phyloP scores from a whole-genome alignment of 2,113 vertebrate species.

The Oxyura jamaicensis region DNA sequence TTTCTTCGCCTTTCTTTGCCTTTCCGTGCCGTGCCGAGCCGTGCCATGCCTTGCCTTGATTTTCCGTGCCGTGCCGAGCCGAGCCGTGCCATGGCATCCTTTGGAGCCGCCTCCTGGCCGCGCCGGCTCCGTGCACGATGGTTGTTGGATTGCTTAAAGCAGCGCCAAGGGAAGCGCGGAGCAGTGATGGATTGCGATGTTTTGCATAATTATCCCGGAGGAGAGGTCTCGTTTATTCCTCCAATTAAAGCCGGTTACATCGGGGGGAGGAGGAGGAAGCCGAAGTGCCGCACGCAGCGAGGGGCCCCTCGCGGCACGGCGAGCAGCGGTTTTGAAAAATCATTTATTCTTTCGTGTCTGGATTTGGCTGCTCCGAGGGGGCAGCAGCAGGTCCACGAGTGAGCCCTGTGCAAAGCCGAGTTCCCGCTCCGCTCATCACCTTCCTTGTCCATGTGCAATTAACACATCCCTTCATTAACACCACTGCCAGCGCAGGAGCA shows the following conservation, averaged over 20 bases:
- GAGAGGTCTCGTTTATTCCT: constrained; percentile 20
- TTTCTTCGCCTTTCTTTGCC: too few relatives aligned
- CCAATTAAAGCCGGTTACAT: background rate
- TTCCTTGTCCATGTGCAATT: fast-evolving
- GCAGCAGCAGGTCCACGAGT: background rate
- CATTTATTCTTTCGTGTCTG: fast-evolving
- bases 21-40: too few relatives aligned
- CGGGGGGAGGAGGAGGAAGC: fast-evolving
- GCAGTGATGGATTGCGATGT: background rate
- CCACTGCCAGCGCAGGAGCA: fast-evolving
- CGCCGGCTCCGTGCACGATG: too few relatives aligned
- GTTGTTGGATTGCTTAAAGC: background rate
- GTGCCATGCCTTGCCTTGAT: too few relatives aligned
- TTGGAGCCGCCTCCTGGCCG: too few relatives aligned
- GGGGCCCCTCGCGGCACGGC: background rate
- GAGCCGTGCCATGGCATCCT: background rate
- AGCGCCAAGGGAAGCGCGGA: background rate
- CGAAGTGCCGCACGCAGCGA: fast-evolving
- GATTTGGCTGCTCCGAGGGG: background rate
- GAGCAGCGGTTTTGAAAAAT: background rate
- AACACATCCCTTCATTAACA: background rate
- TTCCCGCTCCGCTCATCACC: background rate
- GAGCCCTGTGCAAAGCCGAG: too few relatives aligned
- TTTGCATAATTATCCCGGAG: constrained; percentile 4
- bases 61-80: background rate